Evolutionary conservation across 2,113 vertebrate genomes (phyloP).

Genomic region (Scophthalmus maximus): DNA sequence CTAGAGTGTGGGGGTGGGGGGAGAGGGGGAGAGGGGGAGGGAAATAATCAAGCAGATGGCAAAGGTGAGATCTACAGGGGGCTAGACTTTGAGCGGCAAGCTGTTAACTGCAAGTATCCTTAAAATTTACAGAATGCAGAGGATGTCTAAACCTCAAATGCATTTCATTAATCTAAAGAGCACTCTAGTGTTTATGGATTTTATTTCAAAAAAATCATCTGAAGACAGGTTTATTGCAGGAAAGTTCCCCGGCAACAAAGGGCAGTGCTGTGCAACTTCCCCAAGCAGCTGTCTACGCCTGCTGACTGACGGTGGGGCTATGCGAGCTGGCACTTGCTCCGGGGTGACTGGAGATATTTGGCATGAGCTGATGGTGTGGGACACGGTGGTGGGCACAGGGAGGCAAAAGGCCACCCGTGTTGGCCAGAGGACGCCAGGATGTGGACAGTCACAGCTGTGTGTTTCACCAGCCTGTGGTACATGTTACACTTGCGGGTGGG

Average conservation of each 20-base stretch:
- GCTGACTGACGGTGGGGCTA: constrained; percentile 72
- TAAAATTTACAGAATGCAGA: neutral
- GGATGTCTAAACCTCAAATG: constrained; percentile 7
- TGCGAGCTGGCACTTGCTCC: constrained; percentile 69
- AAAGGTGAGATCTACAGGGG: constrained; percentile 64
- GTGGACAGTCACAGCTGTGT: constrained; percentile 11
- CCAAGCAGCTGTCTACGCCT: constrained; percentile 72
- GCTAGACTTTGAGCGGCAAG: constrained; percentile 39
- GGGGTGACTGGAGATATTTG: constrained; percentile 67
- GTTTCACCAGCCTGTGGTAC: constrained; percentile 15
- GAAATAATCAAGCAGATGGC: constrained; percentile 63
- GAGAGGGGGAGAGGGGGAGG: neutral
- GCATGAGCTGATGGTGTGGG: constrained; percentile 68
- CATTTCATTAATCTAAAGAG: neutral
- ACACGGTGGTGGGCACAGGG: constrained; percentile 55
- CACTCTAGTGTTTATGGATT: neutral
- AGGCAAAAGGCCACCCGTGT: constrained; percentile 49
- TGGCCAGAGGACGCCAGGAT: constrained; percentile 42
- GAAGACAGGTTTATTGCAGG: neutral
- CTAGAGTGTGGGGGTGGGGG: constrained; percentile 21
- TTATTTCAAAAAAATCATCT: neutral
- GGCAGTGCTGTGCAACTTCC: constrained; percentile 62
- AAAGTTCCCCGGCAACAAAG: constrained; percentile 41
- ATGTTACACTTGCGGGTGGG: neutral
- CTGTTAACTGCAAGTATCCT: constrained; percentile 10